Conservation (phyloP, 2,888 invertebrate genomes). For the Aproaerema taeniolella region DNA sequence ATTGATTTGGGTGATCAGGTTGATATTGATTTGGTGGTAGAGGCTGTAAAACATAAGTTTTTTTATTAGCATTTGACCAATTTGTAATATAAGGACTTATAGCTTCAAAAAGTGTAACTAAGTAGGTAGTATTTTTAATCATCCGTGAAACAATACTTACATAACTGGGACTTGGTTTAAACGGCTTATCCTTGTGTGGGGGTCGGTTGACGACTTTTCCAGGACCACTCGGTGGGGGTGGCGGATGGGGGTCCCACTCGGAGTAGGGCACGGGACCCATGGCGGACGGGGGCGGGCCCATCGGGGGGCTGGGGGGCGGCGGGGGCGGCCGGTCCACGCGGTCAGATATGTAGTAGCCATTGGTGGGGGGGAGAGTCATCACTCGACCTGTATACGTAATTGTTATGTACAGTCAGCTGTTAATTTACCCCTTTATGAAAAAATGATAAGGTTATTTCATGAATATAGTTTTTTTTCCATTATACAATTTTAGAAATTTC, state of each 20-base stretch:
- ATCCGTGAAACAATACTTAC: constrained; percentile 38
- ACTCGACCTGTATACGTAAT: constrained; percentile 57
- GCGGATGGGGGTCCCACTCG: constrained; percentile 65
- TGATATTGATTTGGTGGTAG: neutral
- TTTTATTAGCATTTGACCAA: too few relatives aligned
- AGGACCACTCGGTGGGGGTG: constrained; percentile 37
- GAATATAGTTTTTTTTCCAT: too few relatives aligned
- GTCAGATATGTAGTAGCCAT: constrained; percentile 66
- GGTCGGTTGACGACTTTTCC: constrained; percentile 67
- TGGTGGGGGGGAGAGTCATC: constrained; percentile 55
- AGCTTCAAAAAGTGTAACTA: too few relatives aligned
- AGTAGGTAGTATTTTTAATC: too few relatives aligned
- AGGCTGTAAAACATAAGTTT: constrained; percentile 4
- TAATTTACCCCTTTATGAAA: too few relatives aligned
- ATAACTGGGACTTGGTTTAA: constrained; percentile 45
- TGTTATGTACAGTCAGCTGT: too few relatives aligned
- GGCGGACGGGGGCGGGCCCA: constrained; percentile 5
- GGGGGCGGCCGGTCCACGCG: constrained; percentile 48
- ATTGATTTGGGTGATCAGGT: too few relatives aligned
- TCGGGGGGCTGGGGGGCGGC: constrained; percentile 24
- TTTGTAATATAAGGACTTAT: too few relatives aligned
- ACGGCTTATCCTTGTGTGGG: constrained; percentile 54
- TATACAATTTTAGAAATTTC: too few relatives aligned
- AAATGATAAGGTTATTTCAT: too few relatives aligned
- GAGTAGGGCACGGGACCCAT: constrained; percentile 38